phyloP scores from a whole-genome alignment of 2,797 vertebrate species.

The Alectoris magna region DNA sequence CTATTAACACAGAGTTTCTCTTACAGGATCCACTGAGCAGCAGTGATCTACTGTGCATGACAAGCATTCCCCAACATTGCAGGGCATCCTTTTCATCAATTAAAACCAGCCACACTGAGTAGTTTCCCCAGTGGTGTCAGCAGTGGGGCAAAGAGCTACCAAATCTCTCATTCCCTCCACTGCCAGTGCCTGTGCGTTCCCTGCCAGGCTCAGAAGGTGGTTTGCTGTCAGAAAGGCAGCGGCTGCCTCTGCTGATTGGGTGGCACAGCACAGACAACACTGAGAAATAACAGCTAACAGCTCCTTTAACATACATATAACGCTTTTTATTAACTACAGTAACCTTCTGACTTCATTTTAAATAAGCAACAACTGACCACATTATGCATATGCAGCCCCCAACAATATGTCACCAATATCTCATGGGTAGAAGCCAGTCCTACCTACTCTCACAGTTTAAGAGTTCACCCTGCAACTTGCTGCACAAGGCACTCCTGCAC shows the following conservation, averaged over 20 bases:
- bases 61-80: background rate
- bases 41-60: background rate
- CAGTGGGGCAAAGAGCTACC: background rate
- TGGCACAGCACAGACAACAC: background rate
- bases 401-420: fast-evolving
- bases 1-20: background rate
- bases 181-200: background rate
- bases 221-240: background rate
- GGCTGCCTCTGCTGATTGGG: background rate
- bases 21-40: background rate
- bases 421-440: background rate
- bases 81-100: background rate
- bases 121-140: background rate
- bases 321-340: background rate
- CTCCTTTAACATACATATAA: background rate
- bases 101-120: background rate
- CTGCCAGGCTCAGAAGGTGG: background rate
- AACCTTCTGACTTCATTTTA: background rate
- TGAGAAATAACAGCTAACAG: background rate
- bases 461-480: background rate
- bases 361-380: background rate
- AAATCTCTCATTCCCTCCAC: background rate
- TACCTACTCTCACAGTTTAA: background rate
- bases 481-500: fast-evolving
- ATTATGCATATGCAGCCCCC: fast-evolving